A percentile compares a stretch with the other conserved stretches of the same genome.
phyloP scores from a whole-genome alignment of 2,797 vertebrate species.

The Allobates femoralis region DNA sequence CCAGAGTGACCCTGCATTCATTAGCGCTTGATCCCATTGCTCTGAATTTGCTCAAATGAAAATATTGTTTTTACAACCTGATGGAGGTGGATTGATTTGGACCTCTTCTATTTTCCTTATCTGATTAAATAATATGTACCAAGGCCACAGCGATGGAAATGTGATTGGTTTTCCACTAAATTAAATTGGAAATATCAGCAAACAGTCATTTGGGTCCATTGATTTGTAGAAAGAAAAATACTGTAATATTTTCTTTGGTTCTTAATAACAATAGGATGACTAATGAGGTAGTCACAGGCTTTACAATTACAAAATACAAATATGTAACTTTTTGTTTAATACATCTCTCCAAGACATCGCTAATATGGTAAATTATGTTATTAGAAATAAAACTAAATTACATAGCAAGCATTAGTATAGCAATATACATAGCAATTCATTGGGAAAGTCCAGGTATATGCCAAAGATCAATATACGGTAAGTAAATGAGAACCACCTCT shows the following conservation, averaged over 20 bases:
- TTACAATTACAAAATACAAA: constrained; percentile 11
- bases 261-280: background rate
- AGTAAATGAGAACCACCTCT: background rate
- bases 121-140: constrained; percentile 99
- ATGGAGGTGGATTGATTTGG: constrained; percentile 99
- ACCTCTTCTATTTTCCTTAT: constrained; percentile 90
- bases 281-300: background rate
- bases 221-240: constrained; percentile 17
- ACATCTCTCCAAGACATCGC: background rate
- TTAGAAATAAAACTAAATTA: background rate
- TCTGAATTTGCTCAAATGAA: constrained; percentile 93
- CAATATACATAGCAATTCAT: background rate
- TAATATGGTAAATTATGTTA: background rate
- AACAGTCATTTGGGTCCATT: constrained; percentile 37
- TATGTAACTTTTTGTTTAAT: background rate
- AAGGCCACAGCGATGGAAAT: constrained; percentile 78
- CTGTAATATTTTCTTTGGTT: background rate
- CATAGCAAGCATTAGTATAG: background rate
- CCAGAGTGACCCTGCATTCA: constrained; percentile 82
- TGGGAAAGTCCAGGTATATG: background rate
- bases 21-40: constrained; percentile 79
- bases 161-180: constrained; percentile 70
- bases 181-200: constrained; percentile 54
- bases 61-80: constrained; percentile 98
- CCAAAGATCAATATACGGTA: background rate